These are phyloP conservation scores for Danio albolineatus DNA, from an alignment of 2,797 vertebrate species.

Conservation along the genomic window DNA sequence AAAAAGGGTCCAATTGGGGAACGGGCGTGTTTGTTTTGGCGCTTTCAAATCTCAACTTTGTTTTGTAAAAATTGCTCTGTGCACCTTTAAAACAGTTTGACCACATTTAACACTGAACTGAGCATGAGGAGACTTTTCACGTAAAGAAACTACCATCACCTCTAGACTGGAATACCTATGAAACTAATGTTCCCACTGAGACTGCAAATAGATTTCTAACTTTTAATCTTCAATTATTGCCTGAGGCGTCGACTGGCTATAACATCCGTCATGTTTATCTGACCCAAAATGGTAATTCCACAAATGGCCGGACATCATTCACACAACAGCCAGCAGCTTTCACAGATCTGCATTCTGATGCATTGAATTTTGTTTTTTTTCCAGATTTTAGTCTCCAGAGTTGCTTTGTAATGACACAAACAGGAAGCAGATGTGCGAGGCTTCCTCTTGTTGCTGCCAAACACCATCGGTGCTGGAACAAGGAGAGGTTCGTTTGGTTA, in stretches of 20 bases:
- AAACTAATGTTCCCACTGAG: conserved; percentile 6
- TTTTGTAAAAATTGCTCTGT: too few relatives aligned
- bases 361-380: conserved; percentile 25
- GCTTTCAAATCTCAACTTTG: too few relatives aligned
- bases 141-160: neutral
- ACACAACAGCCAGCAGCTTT: conserved; percentile 34
- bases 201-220: conserved; percentile 17
- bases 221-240: conserved; percentile 25
- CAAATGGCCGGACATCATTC: conserved; percentile 27
- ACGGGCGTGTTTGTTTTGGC: too few relatives aligned
- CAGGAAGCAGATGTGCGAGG: neutral
- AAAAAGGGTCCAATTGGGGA: too few relatives aligned
- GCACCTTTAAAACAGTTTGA: neutral
- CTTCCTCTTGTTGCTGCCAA: neutral
- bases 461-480: neutral
- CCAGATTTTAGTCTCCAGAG: conserved; percentile 11
- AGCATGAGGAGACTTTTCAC: neutral
- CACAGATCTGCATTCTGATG: conserved; percentile 2
- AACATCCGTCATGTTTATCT: conserved; percentile 13
- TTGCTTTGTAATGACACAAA: neutral
- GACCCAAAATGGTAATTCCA: conserved; percentile 32
- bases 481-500: neutral
- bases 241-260: neutral
- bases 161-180: conserved; percentile 12
- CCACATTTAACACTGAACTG: neutral